phyloP scores from a whole-genome alignment of 1,140 invertebrate species.

The Brachystomella parvula region DNA sequence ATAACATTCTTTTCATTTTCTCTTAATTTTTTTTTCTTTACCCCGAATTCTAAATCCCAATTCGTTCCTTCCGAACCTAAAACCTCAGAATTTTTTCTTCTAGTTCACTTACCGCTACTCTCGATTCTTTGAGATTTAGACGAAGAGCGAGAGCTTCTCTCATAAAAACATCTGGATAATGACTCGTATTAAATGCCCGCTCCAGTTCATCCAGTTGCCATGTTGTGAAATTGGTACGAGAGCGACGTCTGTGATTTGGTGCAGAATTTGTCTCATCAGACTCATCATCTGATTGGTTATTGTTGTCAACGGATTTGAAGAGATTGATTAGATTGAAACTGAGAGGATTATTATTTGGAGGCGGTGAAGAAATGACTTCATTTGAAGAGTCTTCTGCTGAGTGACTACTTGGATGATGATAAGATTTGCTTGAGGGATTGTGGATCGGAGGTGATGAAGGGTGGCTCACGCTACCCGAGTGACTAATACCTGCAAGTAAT shows the following conservation, averaged over 20 bases:
- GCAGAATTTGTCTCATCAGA: neutral
- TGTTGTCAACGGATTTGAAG: slow-evolving; percentile 5
- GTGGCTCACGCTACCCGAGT: neutral
- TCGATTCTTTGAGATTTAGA: slow-evolving; percentile 91
- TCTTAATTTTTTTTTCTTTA: too few species aligned
- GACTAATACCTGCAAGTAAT: neutral
- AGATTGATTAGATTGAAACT: slow-evolving; percentile 9
- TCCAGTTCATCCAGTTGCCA: slow-evolving; percentile 99
- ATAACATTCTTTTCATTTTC: too few species aligned
- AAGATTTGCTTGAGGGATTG: neutral
- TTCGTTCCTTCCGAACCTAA: too few species aligned
- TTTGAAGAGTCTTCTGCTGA: neutral
- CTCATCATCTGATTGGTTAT: neutral
- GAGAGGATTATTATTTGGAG: neutral
- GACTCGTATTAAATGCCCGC: slow-evolving; percentile 86
- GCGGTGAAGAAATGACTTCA: neutral
- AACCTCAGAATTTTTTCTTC: too few species aligned
- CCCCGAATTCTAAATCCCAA: too few species aligned
- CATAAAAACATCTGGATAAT: slow-evolving; percentile 77
- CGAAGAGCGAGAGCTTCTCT: slow-evolving; percentile 88
- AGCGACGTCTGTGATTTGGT: slow-evolving; percentile 57
- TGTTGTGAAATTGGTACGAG: slow-evolving; percentile 95
- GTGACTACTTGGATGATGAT: neutral
- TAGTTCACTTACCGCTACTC: slow-evolving; percentile 94
- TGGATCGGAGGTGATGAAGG: neutral